Evolutionary conservation across 2,113 vertebrate species (phyloP).

Genomic region (Myotis davidii): DNA sequence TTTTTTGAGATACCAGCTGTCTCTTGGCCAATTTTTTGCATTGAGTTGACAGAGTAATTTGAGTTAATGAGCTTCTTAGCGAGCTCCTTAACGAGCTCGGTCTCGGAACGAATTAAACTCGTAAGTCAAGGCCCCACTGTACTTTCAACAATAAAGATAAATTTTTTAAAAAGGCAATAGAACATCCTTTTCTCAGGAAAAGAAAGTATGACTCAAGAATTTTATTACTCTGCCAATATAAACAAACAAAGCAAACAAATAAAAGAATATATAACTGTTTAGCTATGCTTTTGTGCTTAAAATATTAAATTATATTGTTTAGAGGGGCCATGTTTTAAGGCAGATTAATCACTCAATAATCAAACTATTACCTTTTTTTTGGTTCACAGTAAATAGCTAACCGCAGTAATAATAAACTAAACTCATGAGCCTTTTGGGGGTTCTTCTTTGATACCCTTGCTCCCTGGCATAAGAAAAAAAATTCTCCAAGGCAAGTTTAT

Average conservation of each 20-base stretch:
- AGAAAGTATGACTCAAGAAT: not conserved
- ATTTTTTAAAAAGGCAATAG: not conserved
- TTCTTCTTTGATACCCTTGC: not conserved
- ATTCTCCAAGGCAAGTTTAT: not conserved
- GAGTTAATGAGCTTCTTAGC: too few relatives aligned
- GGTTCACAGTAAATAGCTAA: not conserved
- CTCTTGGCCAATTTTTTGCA: too few relatives aligned
- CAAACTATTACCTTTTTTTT: constrained; percentile 1
- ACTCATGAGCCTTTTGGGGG: not conserved
- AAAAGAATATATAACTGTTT: not conserved
- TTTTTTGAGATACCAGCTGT: too few relatives aligned
- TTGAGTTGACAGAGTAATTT: too few relatives aligned
- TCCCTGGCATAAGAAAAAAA: not conserved
- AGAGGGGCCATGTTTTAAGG: constrained; percentile 5
- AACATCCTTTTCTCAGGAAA: not conserved
- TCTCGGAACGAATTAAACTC: too few relatives aligned
- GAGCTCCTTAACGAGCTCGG: too few relatives aligned
- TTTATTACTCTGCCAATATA: not conserved
- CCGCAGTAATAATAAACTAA: not conserved
- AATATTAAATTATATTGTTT: not conserved
- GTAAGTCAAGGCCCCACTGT: too few relatives aligned
- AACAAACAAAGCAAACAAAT: not conserved
- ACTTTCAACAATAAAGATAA: too few relatives aligned
- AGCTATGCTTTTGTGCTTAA: not conserved
- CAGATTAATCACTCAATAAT: not conserved